phyloP scores from a whole-genome alignment of 2,113 vertebrate species.

The Alligator sinensis region DNA sequence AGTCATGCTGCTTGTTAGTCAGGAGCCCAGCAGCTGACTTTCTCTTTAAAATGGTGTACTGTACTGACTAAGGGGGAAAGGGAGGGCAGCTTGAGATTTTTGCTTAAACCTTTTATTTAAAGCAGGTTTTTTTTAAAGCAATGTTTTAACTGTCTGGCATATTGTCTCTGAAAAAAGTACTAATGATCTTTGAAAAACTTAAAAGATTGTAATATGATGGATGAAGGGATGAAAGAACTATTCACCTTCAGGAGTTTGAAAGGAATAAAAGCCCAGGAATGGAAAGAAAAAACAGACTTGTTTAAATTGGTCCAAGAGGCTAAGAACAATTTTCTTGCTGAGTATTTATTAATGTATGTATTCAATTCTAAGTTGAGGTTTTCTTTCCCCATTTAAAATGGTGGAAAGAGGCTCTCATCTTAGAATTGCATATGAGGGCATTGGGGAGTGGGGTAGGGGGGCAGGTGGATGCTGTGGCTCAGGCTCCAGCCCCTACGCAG shows the following conservation, averaged over 20 bases:
- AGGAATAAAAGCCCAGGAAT: neutral
- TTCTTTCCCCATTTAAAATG: too few relatives aligned
- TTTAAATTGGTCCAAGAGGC: neutral
- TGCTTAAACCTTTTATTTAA: too few relatives aligned
- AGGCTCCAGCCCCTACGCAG: too few relatives aligned
- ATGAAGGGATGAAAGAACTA: neutral
- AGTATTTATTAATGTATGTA: neutral
- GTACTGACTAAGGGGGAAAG: neutral
- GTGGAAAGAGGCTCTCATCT: too few relatives aligned
- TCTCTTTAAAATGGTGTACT: constrained; percentile 8
- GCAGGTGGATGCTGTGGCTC: too few relatives aligned
- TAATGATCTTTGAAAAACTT: neutral
- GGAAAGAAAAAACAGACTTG: neutral
- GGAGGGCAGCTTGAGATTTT: too few relatives aligned
- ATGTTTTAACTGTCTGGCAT: neutral
- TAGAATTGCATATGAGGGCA: too few relatives aligned
- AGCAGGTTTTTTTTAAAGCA: too few relatives aligned
- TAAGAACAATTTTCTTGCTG: neutral
- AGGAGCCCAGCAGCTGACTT: neutral
- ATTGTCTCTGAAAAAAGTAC: neutral
- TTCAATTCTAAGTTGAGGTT: too few relatives aligned
- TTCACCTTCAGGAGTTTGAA: neutral
- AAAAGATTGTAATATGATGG: neutral
- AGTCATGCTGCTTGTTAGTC: accelerated
- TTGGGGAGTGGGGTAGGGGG: too few relatives aligned